phyloP scores from a whole-genome alignment of 2,113 vertebrate species.

The Clarias magur region DNA sequence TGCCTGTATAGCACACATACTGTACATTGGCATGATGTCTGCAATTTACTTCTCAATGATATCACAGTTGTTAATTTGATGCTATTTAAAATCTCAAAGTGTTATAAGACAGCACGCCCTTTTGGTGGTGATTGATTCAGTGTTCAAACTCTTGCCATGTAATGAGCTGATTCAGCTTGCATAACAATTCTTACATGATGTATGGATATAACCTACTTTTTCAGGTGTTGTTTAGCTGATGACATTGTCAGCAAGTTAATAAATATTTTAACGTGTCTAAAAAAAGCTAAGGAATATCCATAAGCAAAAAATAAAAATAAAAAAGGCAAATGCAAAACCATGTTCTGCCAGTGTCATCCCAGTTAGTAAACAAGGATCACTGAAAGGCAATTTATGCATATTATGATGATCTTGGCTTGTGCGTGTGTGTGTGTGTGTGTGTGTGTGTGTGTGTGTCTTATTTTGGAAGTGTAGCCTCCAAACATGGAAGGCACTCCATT shows the following conservation, averaged over 20 bases:
- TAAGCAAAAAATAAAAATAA: too few species aligned
- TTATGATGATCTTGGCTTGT: background rate
- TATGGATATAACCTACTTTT: constrained; percentile 6
- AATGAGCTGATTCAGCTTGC: constrained; percentile 22
- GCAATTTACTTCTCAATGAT: background rate
- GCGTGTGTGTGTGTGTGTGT: background rate
- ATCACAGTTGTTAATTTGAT: constrained; percentile 19
- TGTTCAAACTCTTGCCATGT: background rate
- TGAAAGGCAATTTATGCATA: constrained; percentile 9
- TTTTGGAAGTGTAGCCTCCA: background rate
- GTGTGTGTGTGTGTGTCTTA: background rate
- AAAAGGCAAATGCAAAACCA: background rate
- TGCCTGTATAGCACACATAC: background rate
- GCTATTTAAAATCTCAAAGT: background rate
- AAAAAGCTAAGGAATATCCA: background rate
- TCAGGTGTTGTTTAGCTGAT: background rate
- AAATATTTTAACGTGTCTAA: background rate
- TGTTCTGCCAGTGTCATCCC: background rate
- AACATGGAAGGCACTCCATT: background rate
- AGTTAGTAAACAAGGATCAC: background rate
- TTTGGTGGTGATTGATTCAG: constrained; percentile 5
- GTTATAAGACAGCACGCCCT: background rate
- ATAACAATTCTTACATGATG: background rate
- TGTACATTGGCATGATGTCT: background rate
- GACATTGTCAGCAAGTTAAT: constrained; percentile 1